Base-by-base conservation (phyloP, 2,888 invertebrate species). In the Caenorhabditis angaria region DNA sequence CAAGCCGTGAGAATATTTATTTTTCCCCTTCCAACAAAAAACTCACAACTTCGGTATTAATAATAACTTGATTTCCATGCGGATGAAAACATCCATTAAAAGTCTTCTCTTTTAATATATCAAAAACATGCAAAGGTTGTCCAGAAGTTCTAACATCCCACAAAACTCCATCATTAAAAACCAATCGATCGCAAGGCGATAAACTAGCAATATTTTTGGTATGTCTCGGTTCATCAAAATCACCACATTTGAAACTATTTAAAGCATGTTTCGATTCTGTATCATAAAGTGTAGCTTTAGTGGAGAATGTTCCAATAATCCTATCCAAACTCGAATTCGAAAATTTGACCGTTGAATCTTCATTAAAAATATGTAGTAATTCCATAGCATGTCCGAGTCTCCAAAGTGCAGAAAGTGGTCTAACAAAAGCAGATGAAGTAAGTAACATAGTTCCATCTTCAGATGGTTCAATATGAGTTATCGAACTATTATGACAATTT, bases 271-370 rank as follows among this genome's bases (percentile, higher is more conserved):
- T 93, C 0, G 94, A 94, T 71, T 91, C 90, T 20, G 94, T 91
- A 89, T 99, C 97, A 89, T 94, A 97, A 61, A 97, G 92, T 69
- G 92, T 92, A 0, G 94, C 94, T 27, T 91, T 91, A 88, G 93
- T 93, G 24, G 91, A 92, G 88, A 93, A 93, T 0, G 97, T 97
- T 70, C 95, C 96, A 61, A 97, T 91, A 64, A 96, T 91, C 75
- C 92, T 91, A 84, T 95, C 94, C 88, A 95, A 94, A 0, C 91
- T 66, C 0, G 68, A 59, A 32, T 83, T 83, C 24, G 94, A 0
- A 91, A 95, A 93, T 82, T 94, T 93, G 80, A 96, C 94, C 77
- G 93, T 92, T 82, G 93, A 55, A 14, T 82, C 82, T 4, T 80
- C 77, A 1, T 74, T 35, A 61, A 82, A 82, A 25, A 74, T 91